These are phyloP conservation scores for Trachymyrmex cornetzi DNA, from an alignment of 1,140 invertebrate species.

Conservation along the genomic window DNA sequence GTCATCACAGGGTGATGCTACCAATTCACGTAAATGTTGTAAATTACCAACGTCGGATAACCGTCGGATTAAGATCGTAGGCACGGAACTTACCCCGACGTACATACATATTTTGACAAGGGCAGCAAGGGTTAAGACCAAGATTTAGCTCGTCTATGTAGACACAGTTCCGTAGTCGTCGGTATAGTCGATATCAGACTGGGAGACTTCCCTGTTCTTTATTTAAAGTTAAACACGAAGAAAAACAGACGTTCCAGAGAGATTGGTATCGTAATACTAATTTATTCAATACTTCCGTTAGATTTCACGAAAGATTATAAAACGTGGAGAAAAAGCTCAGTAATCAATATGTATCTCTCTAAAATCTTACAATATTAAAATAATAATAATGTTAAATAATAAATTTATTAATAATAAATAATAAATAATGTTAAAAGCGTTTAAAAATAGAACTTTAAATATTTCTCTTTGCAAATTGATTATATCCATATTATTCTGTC, in stretches of 20 bases:
- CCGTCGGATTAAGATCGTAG: conserved; percentile 55
- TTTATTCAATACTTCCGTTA: conserved; percentile 10
- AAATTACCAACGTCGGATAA: conserved; percentile 46
- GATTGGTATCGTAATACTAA: background rate
- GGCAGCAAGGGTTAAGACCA: conserved; percentile 53
- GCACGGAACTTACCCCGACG: conserved; percentile 34
- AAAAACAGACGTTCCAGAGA: background rate
- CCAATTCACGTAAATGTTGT: conserved; percentile 10
- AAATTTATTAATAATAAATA: too few species aligned
- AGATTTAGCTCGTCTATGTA: conserved; percentile 53
- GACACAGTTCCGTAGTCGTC: conserved; percentile 20
- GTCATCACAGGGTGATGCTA: background rate
- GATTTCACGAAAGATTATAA: background rate
- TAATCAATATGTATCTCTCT: background rate
- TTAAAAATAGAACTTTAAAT: background rate
- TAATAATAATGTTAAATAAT: too few species aligned
- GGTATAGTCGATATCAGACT: conserved; percentile 36
- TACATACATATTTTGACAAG: conserved; percentile 62
- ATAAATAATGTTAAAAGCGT: too few species aligned
- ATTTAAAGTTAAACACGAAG: conserved; percentile 35
- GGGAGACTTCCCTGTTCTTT: conserved; percentile 1
- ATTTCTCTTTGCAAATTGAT: background rate
- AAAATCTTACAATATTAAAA: background rate
- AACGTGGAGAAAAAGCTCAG: background rate
- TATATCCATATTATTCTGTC: background rate